phyloP scores from a whole-genome alignment of 2,113 vertebrate species.

The Bos javanicus region DNA sequence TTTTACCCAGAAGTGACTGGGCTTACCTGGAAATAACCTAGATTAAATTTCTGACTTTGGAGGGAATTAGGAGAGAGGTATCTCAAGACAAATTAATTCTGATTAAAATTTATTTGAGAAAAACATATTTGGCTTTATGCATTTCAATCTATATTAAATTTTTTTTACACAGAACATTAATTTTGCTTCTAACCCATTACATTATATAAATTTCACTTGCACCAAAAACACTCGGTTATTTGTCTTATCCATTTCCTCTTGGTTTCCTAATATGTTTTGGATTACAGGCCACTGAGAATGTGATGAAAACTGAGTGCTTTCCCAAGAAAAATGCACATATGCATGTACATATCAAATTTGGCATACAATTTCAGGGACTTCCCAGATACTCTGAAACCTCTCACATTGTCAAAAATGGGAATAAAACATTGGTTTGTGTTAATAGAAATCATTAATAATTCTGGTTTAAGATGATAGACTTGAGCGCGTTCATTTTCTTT shows the following conservation, averaged over 20 bases:
- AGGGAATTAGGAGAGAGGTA: neutral
- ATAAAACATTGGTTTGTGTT: constrained; percentile 9
- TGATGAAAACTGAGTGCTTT: neutral
- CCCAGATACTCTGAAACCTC: neutral
- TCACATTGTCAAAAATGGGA: neutral
- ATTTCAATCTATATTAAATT: neutral
- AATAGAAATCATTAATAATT: constrained; percentile 2
- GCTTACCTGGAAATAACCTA: constrained; percentile 14
- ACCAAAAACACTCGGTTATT: neutral
- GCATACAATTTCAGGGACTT: neutral
- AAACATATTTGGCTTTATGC: neutral
- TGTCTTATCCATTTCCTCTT: neutral
- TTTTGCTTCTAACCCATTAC: neutral
- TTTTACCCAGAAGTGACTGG: neutral
- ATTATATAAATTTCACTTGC: neutral
- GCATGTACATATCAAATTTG: neutral
- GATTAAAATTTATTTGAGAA: neutral
- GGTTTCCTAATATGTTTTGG: neutral
- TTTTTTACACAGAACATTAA: neutral
- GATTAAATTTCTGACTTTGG: constrained; percentile 16
- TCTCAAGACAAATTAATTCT: neutral
- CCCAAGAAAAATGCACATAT: neutral
- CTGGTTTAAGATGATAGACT: constrained; percentile 5
- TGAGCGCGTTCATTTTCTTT: neutral
- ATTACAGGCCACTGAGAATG: neutral